Conservation (phyloP, 1,140 invertebrate species). For the Leptinotarsa texana region DNA sequence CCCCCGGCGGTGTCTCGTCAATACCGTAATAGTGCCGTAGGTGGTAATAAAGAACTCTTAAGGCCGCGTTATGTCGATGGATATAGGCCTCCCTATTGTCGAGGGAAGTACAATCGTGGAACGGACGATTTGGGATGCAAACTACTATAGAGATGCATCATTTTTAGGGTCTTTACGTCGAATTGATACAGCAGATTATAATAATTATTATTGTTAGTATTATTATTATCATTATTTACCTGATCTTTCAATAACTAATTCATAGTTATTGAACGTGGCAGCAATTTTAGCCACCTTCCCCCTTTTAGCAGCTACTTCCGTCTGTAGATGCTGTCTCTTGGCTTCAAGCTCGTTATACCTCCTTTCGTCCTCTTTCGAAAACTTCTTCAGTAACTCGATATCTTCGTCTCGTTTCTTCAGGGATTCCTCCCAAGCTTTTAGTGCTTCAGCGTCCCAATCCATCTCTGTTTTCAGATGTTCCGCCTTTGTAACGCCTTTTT, state of each 20-base stretch:
- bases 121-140: too few species aligned
- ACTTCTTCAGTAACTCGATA: slow-evolving; percentile 65
- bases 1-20: too few species aligned
- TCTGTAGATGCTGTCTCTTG: slow-evolving; percentile 59
- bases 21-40: too few species aligned
- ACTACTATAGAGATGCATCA: too few species aligned
- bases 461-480: slow-evolving; percentile 62
- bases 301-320: slow-evolving; percentile 58
- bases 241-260: slow-evolving; percentile 59
- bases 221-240: slow-evolving; percentile 24
- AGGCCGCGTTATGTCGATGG: too few species aligned
- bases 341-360: slow-evolving; percentile 63
- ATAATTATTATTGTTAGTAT: too few species aligned
- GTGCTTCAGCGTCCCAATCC: slow-evolving; percentile 63
- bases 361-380: slow-evolving; percentile 65
- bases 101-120: too few species aligned
- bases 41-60: too few species aligned
- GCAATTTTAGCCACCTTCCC: slow-evolving; percentile 57
- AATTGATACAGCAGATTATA: too few species aligned
- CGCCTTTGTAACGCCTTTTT: slow-evolving; percentile 59
- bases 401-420: slow-evolving; percentile 64
- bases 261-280: slow-evolving; percentile 59
- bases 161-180: too few species aligned
- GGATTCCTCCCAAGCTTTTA: slow-evolving; percentile 66
- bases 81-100: too few species aligned